phyloP scores from a whole-genome alignment of 2,113 vertebrate species.

The Otus sunia region DNA sequence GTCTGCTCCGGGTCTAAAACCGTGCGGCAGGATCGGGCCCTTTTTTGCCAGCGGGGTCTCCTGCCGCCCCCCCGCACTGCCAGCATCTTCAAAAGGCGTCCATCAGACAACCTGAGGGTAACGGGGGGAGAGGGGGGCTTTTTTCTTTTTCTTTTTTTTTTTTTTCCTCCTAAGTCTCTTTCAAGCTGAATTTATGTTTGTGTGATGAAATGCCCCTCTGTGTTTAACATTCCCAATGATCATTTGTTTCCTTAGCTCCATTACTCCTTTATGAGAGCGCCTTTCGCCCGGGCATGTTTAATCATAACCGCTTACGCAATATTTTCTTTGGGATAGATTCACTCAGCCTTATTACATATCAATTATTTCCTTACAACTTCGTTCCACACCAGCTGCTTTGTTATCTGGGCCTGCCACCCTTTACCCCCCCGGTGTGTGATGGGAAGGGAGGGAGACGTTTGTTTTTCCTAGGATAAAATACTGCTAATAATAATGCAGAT shows the following conservation, averaged over 20 bases:
- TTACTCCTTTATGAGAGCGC: constrained; percentile 57
- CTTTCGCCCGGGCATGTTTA: constrained; percentile 62
- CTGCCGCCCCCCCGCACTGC: not conserved
- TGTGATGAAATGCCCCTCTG: constrained; percentile 69
- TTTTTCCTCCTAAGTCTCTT: not conserved
- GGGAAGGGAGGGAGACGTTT: constrained; percentile 54
- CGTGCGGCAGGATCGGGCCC: not conserved
- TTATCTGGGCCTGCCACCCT: constrained; percentile 60
- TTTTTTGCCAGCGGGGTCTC: not conserved
- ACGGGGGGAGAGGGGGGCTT: not conserved
- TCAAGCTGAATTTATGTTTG: constrained; percentile 63
- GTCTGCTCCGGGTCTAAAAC: not conserved
- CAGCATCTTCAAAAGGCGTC: constrained; percentile 20
- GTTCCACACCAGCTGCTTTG: constrained; percentile 67
- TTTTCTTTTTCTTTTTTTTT: not conserved
- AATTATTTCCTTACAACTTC: constrained; percentile 63
- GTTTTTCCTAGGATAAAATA: constrained; percentile 62
- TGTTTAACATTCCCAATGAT: constrained; percentile 67
- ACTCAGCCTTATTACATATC: constrained; percentile 66
- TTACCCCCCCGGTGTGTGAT: not conserved
- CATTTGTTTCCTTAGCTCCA: constrained; percentile 66
- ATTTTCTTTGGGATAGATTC: constrained; percentile 74
- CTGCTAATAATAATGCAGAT: constrained; percentile 45
- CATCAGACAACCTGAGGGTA: constrained; percentile 6
- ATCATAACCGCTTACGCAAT: constrained; percentile 74